phyloP scores from a whole-genome alignment of 2,888 invertebrate genomes.

The Cephalotes varians region DNA sequence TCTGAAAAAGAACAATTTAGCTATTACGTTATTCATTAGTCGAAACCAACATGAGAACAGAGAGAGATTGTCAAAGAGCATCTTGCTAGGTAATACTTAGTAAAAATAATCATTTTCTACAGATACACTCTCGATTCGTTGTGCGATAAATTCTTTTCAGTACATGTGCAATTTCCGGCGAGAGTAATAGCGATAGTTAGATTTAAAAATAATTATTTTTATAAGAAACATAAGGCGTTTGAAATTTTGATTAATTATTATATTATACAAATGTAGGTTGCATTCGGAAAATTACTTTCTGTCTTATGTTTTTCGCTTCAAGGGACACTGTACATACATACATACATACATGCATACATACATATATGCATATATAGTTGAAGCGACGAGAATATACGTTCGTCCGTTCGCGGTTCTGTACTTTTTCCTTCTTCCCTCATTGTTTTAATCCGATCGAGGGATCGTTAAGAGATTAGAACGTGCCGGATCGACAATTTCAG shows the following conservation, averaged over 20 bases:
- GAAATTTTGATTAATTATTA: not conserved
- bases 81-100: slow-evolving; percentile 54
- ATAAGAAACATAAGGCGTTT: not conserved
- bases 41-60: slow-evolving; percentile 56
- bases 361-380: no score
- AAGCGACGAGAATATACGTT: not conserved
- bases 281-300: not conserved
- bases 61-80: slow-evolving; percentile 51
- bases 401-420: not conserved
- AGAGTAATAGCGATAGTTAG: slow-evolving; percentile 35
- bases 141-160: slow-evolving; percentile 63
- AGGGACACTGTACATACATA: no score
- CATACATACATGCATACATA: no score
- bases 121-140: slow-evolving; percentile 62
- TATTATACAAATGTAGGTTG: not conserved
- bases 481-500: slow-evolving; percentile 39
- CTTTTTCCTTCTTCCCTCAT: not conserved
- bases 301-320: not conserved
- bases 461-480: slow-evolving; percentile 46
- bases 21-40: slow-evolving; percentile 55
- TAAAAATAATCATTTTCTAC: slow-evolving; percentile 63
- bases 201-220: not conserved
- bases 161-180: slow-evolving; percentile 27
- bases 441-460: slow-evolving; percentile 22
- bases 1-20: slow-evolving; percentile 45